These are phyloP conservation scores for Heliconius hermathena DNA, from an alignment of 1,140 invertebrate species.

Conservation along the genomic window DNA sequence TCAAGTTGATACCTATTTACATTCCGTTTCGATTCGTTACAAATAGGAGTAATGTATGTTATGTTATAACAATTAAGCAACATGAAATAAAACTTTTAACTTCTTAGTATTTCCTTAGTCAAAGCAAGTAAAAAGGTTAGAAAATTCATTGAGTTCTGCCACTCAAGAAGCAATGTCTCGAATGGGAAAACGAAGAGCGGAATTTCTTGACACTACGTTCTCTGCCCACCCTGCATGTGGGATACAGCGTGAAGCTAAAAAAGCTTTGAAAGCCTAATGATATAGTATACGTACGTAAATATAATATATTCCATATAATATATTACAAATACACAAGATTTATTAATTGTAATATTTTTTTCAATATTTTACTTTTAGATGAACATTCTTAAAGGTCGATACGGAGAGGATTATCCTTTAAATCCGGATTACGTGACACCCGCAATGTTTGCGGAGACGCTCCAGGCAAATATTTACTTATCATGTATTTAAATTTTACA, in stretches of 20 bases:
- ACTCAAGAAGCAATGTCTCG: background rate
- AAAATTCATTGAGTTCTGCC: background rate
- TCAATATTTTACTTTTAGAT: constrained; percentile 42
- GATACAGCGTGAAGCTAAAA: too few species aligned
- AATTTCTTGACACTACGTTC: too few species aligned
- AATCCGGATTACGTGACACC: constrained; percentile 50
- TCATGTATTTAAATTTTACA: constrained; percentile 22
- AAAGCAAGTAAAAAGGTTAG: background rate
- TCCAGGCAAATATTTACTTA: constrained; percentile 37
- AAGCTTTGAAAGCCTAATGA: too few species aligned
- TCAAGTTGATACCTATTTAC: background rate
- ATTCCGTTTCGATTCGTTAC: background rate
- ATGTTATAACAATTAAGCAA: background rate
- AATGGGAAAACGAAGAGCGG: too few species aligned
- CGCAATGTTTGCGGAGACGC: constrained; percentile 41
- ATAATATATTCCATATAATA: background rate
- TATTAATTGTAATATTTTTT: constrained; percentile 3
- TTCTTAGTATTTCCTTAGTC: too few species aligned
- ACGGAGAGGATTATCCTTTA: constrained; percentile 45
- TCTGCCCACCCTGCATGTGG: too few species aligned
- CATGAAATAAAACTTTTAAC: background rate
- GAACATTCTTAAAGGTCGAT: constrained; percentile 46
- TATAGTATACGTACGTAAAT: background rate
- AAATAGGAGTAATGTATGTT: background rate
- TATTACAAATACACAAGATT: background rate